Conservation (phyloP, 2,888 invertebrate genomes). For the Troilus luridus region DNA sequence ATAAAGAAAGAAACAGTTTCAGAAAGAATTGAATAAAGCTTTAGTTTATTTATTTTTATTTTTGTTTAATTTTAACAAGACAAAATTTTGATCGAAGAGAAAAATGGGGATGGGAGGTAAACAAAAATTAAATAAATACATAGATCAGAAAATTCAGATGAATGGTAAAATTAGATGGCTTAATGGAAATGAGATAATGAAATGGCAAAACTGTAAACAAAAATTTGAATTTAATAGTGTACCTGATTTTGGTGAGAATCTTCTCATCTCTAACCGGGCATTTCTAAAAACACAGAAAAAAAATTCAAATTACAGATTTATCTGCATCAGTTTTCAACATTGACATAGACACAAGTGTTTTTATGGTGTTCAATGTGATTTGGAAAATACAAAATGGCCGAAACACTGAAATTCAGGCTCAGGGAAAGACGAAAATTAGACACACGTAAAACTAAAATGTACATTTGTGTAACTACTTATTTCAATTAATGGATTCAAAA, state of each 20-base stretch:
- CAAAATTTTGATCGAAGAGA: no score
- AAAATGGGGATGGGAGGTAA: not conserved
- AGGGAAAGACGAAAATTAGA: not conserved
- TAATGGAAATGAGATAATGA: slow-evolving; percentile 9
- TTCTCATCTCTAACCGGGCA: slow-evolving; percentile 54
- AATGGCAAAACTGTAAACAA: not conserved
- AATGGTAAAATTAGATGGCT: not conserved
- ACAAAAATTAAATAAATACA: not conserved
- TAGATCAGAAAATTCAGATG: not conserved
- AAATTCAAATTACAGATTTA: slow-evolving; percentile 47
- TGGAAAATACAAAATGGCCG: no score
- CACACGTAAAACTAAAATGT: no score
- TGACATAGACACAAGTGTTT: slow-evolving; percentile 9
- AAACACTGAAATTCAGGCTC: not conserved
- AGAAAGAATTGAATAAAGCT: no score
- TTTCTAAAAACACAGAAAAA: slow-evolving; percentile 56
- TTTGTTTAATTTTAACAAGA: no score
- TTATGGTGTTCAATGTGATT: not conserved
- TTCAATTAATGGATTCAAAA: not conserved
- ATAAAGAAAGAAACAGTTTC: no score
- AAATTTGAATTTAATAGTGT: slow-evolving; percentile 9
- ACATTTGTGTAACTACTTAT: not conserved
- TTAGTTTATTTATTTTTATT: no score
- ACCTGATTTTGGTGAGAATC: slow-evolving; percentile 54
- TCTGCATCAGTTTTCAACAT: not conserved